phyloP scores from a whole-genome alignment of 2,888 invertebrate species.

The Lordiphosa andalusiaca region DNA sequence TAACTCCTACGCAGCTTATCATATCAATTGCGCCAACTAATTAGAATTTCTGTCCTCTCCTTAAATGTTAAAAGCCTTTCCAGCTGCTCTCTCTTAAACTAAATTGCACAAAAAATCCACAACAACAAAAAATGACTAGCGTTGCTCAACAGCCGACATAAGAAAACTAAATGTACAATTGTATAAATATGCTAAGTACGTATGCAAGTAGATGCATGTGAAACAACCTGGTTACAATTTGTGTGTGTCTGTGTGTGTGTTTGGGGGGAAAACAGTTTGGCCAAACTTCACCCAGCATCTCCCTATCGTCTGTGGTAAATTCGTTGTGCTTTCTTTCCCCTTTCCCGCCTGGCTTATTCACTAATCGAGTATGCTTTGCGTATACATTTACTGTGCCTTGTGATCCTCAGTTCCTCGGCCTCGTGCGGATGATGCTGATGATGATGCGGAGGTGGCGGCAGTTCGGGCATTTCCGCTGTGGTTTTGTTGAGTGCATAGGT shows the following conservation, averaged over 20 bases:
- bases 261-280: neutral
- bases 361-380: conserved; percentile 84
- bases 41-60: no score
- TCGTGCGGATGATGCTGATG: conserved; percentile 83
- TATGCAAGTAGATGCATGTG: conserved; percentile 29
- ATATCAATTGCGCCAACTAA: no score
- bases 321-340: conserved; percentile 51
- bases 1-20: no score
- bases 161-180: conserved; percentile 16
- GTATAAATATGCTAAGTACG: conserved; percentile 36
- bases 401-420: conserved; percentile 88
- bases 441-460: conserved; percentile 81
- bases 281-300: neutral
- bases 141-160: conserved; percentile 57
- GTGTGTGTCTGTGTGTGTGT: conserved; percentile 14
- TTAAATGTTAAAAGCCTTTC: conserved; percentile 56
- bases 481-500: conserved; percentile 93
- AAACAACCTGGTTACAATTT: conserved; percentile 64
- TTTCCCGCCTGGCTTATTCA: conserved; percentile 78
- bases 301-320: conserved; percentile 39
- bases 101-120: conserved; percentile 44
- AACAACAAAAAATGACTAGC: conserved; percentile 49
- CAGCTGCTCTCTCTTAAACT: conserved; percentile 38
- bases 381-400: conserved; percentile 88
- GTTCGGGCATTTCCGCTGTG: conserved; percentile 49